These are phyloP conservation scores for Reinhardtius hippoglossoides DNA, from an alignment of 2,113 vertebrate genomes.

Conservation along the genomic window DNA sequence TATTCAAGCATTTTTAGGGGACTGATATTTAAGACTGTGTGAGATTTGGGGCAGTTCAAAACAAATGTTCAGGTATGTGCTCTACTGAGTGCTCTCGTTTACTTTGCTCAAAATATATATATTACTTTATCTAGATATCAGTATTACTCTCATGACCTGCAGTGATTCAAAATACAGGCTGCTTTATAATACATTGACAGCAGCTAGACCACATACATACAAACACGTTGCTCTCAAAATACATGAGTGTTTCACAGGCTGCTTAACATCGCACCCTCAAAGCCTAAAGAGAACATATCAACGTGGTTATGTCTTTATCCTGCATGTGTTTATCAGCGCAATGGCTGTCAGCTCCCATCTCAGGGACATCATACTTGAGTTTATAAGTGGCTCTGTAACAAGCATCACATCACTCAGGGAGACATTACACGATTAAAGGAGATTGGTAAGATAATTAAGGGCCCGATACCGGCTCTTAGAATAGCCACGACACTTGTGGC, in stretches of 20 bases:
- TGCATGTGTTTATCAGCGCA: not conserved
- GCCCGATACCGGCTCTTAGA: conserved; percentile 43
- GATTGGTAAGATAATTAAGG: conserved; percentile 58
- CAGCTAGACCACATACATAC: not conserved
- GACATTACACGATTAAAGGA: conserved; percentile 56
- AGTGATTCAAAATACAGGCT: not conserved
- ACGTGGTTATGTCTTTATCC: not conserved
- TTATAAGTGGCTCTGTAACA: conserved; percentile 25
- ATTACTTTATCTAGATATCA: not conserved
- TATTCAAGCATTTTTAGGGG: no score
- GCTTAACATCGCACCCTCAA: not conserved
- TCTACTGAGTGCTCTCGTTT: no score
- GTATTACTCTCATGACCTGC: no score
- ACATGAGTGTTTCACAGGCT: not conserved
- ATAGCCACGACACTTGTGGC: conserved; percentile 37
- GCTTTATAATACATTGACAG: not conserved
- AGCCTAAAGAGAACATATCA: not conserved
- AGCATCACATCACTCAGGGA: conserved; percentile 36
- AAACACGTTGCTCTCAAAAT: no score
- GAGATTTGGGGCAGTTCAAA: no score
- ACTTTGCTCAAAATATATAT: no score
- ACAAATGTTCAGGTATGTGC: no score
- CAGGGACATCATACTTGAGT: conserved; percentile 21
- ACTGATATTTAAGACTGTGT: no score
- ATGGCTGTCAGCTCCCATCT: conserved; percentile 12